Conservation (phyloP, 1,140 invertebrate species). For the Bombus waltoni region DNA sequence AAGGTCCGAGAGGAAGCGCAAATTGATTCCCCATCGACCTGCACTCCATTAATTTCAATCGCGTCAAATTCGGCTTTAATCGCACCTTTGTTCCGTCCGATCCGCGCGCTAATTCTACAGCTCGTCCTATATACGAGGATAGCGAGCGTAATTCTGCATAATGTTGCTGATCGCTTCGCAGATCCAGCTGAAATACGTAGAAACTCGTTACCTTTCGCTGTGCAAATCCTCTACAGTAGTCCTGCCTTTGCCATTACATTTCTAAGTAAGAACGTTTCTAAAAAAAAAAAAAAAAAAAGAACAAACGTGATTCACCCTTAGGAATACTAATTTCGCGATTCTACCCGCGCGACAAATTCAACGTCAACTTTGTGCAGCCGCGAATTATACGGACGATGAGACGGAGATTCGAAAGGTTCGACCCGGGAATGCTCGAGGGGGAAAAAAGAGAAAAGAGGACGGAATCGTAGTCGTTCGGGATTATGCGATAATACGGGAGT, state of each 20-base stretch:
- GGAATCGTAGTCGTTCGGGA: neutral
- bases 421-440: neutral
- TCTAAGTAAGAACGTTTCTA: neutral
- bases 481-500: slow-evolving; percentile 24
- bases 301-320: neutral
- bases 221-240: neutral
- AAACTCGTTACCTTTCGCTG: neutral
- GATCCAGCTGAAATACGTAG: neutral
- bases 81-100: slow-evolving; percentile 2
- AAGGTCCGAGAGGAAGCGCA: neutral
- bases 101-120: neutral
- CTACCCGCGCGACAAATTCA: neutral
- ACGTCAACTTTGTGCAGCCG: neutral
- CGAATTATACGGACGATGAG: slow-evolving; percentile 11
- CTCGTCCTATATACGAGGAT: neutral
- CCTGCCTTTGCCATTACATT: neutral
- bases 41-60: slow-evolving; percentile 34
- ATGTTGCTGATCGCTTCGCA: too few species aligned
- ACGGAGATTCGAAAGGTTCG: neutral
- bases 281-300: neutral
- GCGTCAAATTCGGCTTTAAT: slow-evolving; percentile 1
- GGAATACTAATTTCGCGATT: slow-evolving; percentile 13
- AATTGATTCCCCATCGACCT: neutral
- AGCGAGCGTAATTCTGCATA: too few species aligned
- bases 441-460: too few species aligned